These are phyloP conservation scores for Ceyx erithaca DNA, from an alignment of 2,797 vertebrate genomes.

Conservation along the genomic window DNA sequence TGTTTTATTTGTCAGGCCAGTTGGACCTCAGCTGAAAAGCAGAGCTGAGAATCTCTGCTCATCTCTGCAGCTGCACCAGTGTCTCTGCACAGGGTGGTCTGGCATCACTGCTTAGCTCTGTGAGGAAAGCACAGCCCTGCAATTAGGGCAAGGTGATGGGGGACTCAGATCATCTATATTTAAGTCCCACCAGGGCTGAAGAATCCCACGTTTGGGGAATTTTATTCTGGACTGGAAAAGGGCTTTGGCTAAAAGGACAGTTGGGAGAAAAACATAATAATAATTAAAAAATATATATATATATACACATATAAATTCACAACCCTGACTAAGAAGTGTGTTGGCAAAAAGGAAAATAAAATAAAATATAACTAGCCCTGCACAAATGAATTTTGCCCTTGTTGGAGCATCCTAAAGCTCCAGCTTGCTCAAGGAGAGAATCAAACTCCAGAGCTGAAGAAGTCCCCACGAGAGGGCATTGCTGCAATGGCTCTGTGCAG, in stretches of 20 bases:
- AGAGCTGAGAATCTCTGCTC: background rate
- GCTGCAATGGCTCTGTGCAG: background rate
- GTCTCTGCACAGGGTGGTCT: background rate
- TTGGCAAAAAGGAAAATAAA: background rate
- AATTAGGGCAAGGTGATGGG: background rate
- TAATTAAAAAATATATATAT: no score
- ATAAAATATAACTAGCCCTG: background rate
- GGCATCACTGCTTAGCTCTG: accelerated
- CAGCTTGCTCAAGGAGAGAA: background rate
- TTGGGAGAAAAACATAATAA: background rate
- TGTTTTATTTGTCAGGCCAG: background rate
- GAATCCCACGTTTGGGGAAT: background rate
- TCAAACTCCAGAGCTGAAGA: background rate
- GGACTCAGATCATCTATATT: background rate
- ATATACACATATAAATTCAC: no score
- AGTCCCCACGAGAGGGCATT: slow-evolving; percentile 38
- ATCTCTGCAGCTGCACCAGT: background rate
- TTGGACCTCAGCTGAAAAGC: background rate
- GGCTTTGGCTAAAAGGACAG: background rate
- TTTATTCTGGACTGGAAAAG: background rate
- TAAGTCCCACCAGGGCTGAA: background rate
- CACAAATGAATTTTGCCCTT: background rate
- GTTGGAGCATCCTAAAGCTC: background rate
- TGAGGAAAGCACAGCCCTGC: background rate
- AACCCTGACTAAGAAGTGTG: background rate